Conservation (phyloP, 1,140 invertebrate genomes). For the Drosophila pseudoobscura region DNA sequence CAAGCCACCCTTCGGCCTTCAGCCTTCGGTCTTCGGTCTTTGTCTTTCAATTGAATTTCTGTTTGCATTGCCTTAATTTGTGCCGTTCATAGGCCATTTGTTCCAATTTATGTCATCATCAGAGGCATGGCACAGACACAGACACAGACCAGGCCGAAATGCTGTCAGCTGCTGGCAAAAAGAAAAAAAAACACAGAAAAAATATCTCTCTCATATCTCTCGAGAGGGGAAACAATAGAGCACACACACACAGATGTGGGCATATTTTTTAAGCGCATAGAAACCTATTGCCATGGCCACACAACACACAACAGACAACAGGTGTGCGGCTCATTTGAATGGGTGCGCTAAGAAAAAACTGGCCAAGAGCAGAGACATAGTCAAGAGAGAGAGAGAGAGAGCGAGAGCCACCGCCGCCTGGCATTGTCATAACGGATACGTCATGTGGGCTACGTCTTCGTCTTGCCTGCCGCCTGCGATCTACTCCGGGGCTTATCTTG, state of each 20-base stretch:
- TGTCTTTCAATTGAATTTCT: constrained; percentile 72
- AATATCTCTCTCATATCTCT: constrained; percentile 3
- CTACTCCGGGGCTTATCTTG: constrained; percentile 5
- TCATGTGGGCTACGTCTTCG: constrained; percentile 50
- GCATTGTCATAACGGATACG: constrained; percentile 76
- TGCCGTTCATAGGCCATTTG: constrained; percentile 77
- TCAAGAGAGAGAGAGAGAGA: constrained; percentile 1
- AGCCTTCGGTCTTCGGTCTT: constrained; percentile 15
- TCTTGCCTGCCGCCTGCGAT: too few relatives aligned
- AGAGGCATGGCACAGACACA: constrained; percentile 9
- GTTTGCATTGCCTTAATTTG: constrained; percentile 80
- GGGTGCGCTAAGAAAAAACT: constrained; percentile 54
- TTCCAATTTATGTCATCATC: constrained; percentile 81
- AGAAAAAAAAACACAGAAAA: not conserved
- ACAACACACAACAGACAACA: constrained; percentile 23
- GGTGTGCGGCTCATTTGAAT: constrained; percentile 74
- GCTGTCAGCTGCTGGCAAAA: constrained; percentile 60
- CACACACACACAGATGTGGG: constrained; percentile 50
- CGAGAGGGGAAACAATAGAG: constrained; percentile 40
- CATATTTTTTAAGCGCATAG: constrained; percentile 52
- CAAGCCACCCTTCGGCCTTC: too few relatives aligned
- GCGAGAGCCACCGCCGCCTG: constrained; percentile 27
- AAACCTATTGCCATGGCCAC: constrained; percentile 70
- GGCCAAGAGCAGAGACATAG: constrained; percentile 52
- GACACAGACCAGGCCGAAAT: constrained; percentile 29